Conservation (phyloP, 2,113 vertebrate genomes). For the Pelecanoides urinatrix region DNA sequence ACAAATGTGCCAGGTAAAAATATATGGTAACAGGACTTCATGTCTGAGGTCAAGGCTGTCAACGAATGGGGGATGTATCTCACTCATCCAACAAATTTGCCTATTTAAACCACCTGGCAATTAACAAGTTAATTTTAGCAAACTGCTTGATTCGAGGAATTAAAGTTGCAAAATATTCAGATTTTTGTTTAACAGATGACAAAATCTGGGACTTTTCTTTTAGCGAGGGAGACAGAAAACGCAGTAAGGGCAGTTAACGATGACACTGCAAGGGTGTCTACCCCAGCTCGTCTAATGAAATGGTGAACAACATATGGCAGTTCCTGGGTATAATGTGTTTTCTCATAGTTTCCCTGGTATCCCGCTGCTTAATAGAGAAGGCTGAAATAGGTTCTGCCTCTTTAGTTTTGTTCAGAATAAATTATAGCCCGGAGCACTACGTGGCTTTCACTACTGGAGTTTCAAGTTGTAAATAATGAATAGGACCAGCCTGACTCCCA, state of each 20-base stretch:
- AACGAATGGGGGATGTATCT: neutral
- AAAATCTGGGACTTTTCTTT: neutral
- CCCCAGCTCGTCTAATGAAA: neutral
- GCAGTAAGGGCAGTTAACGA: neutral
- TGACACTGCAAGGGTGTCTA: neutral
- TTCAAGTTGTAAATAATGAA: constrained; percentile 52
- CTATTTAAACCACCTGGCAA: neutral
- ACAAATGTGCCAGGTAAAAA: neutral
- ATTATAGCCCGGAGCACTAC: neutral
- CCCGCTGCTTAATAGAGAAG: neutral
- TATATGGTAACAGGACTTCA: neutral
- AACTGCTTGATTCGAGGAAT: neutral
- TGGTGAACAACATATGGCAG: neutral
- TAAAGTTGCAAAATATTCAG: neutral
- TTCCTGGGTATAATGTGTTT: neutral
- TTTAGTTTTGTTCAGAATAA: constrained; percentile 1
- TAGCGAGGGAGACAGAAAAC: neutral
- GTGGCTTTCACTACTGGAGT: neutral
- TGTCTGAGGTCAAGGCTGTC: neutral
- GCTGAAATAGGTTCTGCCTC: neutral
- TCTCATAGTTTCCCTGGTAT: neutral
- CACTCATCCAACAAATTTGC: neutral
- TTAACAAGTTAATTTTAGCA: neutral
- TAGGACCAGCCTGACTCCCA: neutral
- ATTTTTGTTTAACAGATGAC: neutral